Conservation (phyloP, 2,888 invertebrate species). For the Plagodis dolabraria region DNA sequence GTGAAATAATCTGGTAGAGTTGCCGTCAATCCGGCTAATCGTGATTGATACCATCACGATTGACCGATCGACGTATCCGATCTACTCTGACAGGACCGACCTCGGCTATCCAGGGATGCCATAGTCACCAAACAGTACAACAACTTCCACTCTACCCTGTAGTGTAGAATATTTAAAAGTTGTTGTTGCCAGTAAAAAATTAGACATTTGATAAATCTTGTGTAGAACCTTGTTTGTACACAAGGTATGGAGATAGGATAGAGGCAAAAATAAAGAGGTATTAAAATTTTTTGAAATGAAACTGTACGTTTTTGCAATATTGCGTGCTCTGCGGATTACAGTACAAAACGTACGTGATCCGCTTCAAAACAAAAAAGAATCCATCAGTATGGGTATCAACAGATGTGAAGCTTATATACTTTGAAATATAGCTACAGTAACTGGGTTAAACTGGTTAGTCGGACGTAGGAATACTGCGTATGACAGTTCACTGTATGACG, state of each 20-base stretch:
- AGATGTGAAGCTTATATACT: background rate
- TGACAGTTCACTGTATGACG: background rate
- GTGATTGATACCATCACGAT: constrained; percentile 47
- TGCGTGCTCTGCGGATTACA: too few relatives aligned
- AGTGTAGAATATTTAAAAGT: too few relatives aligned
- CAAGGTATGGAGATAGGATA: too few relatives aligned
- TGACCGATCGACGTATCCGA: constrained; percentile 44
- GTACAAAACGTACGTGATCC: too few relatives aligned
- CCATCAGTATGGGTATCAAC: too few relatives aligned
- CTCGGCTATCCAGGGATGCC: background rate
- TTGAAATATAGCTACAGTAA: background rate
- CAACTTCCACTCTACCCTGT: background rate
- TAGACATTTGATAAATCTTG: too few relatives aligned
- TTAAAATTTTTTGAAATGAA: too few relatives aligned
- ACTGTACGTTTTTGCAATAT: too few relatives aligned
- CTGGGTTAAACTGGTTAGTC: background rate
- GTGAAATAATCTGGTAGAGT: background rate
- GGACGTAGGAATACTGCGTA: background rate
- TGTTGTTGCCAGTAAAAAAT: too few relatives aligned
- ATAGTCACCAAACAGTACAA: background rate
- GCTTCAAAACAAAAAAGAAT: too few relatives aligned
- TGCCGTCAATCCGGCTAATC: constrained; percentile 45
- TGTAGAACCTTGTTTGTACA: too few relatives aligned
- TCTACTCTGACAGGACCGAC: constrained; percentile 7
- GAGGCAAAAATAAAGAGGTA: too few relatives aligned